Conservation (phyloP, 2,797 vertebrate genomes). For the Periophthalmus magnuspinnatus region DNA sequence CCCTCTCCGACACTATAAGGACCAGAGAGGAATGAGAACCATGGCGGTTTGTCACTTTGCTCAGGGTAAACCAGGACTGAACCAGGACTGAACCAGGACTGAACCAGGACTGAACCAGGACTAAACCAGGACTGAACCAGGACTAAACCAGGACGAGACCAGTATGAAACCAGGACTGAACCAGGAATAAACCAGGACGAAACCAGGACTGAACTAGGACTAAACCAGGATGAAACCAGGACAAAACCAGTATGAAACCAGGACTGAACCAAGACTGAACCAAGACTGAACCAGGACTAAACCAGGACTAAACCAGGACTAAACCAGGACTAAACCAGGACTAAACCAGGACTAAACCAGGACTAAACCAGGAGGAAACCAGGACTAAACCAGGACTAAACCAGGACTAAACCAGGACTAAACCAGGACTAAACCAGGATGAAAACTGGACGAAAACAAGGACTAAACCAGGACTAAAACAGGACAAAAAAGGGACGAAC, state of each 20-base stretch:
- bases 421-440: not conserved
- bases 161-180: not conserved
- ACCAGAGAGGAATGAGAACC: slow-evolving; percentile 22
- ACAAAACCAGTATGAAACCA: not conserved
- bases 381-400: not conserved
- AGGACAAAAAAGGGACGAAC: too few species aligned
- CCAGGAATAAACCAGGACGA: not conserved
- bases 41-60: slow-evolving; percentile 48
- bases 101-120: not conserved
- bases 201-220: not conserved
- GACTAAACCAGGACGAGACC: not conserved
- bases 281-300: too few species aligned
- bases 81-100: not conserved
- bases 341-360: slow-evolving; percentile 25
- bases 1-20: not conserved
- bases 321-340: not conserved
- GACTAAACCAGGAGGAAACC: not conserved
- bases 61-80: slow-evolving; percentile 26
- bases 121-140: slow-evolving; percentile 29
- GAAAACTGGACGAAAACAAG: too few species aligned
- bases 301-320: not conserved
- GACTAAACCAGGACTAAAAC: too few species aligned
- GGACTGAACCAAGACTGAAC: too few species aligned
- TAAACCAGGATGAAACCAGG: not conserved
- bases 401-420: not conserved